Conservation (phyloP, 1,140 invertebrate species). For the Apis cerana region DNA sequence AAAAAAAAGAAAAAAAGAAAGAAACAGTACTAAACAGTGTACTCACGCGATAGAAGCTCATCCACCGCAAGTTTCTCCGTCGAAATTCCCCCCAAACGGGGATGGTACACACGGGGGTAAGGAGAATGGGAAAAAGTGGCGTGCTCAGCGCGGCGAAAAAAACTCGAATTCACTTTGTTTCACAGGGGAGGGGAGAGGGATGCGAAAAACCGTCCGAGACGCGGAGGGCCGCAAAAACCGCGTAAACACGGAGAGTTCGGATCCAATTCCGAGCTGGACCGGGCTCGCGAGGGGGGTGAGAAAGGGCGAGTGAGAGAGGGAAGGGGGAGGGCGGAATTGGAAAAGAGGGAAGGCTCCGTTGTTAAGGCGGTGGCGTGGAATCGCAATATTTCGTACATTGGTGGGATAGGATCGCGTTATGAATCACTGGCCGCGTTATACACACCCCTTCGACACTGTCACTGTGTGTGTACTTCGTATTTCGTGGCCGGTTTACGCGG, state of each 20-base stretch:
- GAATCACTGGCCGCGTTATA: constrained; percentile 40
- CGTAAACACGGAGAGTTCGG: constrained; percentile 36
- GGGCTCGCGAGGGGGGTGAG: neutral
- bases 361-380: constrained; percentile 40
- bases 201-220: constrained; percentile 9
- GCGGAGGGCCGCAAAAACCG: constrained; percentile 26
- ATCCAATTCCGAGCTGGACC: constrained; percentile 28
- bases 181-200: neutral
- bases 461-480: constrained; percentile 50
- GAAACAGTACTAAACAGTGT: neutral
- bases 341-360: constrained; percentile 18
- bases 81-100: neutral
- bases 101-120: too few species aligned
- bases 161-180: constrained; percentile 44
- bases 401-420: constrained; percentile 47
- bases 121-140: constrained; percentile 10
- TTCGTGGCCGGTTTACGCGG: constrained; percentile 33
- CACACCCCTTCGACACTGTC: too few species aligned
- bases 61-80: neutral
- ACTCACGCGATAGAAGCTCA: neutral
- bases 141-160: constrained; percentile 8
- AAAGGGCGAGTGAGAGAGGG: neutral
- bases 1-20: too few species aligned
- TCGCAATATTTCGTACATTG: constrained; percentile 45
- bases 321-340: constrained; percentile 13